Evolutionary conservation across 2,797 vertebrate genomes (phyloP).

Genomic region (Malurus leucopterus): DNA sequence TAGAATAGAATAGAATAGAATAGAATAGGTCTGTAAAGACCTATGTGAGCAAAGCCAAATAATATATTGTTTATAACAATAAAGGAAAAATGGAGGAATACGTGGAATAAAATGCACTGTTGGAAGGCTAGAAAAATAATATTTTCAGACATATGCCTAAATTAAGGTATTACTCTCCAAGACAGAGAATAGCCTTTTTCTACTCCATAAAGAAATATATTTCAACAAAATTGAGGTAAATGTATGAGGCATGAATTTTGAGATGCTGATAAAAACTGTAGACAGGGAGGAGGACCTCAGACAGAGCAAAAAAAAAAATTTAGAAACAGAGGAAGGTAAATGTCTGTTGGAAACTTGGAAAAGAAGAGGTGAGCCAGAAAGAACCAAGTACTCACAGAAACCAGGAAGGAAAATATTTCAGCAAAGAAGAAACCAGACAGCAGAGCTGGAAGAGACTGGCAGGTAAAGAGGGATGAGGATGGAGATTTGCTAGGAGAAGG

Average conservation of each 20-base stretch:
- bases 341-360: constrained; percentile 50
- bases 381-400: background rate
- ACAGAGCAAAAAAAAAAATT: background rate
- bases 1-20: background rate
- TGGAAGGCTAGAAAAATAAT: background rate
- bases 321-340: background rate
- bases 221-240: background rate
- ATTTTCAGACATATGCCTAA: background rate
- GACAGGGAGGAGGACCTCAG: background rate
- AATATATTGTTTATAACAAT: background rate
- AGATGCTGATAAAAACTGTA: background rate
- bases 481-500: background rate
- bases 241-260: background rate
- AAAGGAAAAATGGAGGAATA: background rate
- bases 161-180: background rate
- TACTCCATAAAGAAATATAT: background rate
- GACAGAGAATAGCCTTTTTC: background rate
- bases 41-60: background rate
- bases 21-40: background rate
- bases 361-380: background rate
- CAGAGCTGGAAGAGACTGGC: background rate
- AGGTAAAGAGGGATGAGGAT: background rate
- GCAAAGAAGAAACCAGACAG: constrained; percentile 8
- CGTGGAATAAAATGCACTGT: background rate
- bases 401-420: constrained; percentile 37